Evolutionary conservation across 2,797 vertebrate species (phyloP).

Genomic region (Tachyglossus aculeatus): DNA sequence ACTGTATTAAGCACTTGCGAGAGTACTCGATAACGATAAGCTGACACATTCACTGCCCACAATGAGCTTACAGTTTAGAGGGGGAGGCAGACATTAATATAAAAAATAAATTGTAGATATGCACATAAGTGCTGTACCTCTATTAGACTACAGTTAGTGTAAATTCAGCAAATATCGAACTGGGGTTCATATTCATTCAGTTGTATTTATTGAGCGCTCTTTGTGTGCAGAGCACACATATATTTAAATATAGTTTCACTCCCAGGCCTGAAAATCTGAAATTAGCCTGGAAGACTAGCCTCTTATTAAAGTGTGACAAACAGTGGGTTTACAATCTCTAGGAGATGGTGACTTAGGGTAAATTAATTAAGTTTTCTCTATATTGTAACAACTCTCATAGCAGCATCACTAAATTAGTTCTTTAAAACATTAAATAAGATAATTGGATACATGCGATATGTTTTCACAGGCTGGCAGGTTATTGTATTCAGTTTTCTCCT

Average conservation of each 20-base stretch:
- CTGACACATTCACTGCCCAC: too few relatives aligned
- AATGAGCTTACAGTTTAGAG: too few relatives aligned
- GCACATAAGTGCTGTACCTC: slow-evolving; percentile 25
- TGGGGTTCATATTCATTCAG: slow-evolving; percentile 13
- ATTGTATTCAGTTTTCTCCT: slow-evolving; percentile 19
- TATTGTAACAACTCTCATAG: background rate
- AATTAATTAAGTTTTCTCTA: slow-evolving; percentile 5
- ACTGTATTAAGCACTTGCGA: too few relatives aligned
- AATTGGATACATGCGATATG: slow-evolving; percentile 5
- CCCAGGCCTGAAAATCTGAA: slow-evolving; percentile 2
- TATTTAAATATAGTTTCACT: slow-evolving; percentile 3
- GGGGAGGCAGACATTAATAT: background rate
- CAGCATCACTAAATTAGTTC: background rate
- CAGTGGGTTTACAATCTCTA: slow-evolving; percentile 9
- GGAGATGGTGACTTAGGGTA: background rate
- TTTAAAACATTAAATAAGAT: background rate
- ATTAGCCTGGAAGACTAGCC: background rate
- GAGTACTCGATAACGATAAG: too few relatives aligned
- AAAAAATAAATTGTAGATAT: slow-evolving; percentile 13
- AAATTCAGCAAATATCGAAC: background rate
- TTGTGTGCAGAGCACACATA: too few relatives aligned
- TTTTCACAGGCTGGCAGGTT: background rate
- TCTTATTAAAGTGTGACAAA: background rate
- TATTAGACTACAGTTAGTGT: slow-evolving; percentile 12
- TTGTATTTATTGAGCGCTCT: too few relatives aligned